A percentile compares a stretch with the other conserved stretches of the same genome.
phyloP scores from a whole-genome alignment of 2,888 invertebrate species.

The Pedicia rivosa region DNA sequence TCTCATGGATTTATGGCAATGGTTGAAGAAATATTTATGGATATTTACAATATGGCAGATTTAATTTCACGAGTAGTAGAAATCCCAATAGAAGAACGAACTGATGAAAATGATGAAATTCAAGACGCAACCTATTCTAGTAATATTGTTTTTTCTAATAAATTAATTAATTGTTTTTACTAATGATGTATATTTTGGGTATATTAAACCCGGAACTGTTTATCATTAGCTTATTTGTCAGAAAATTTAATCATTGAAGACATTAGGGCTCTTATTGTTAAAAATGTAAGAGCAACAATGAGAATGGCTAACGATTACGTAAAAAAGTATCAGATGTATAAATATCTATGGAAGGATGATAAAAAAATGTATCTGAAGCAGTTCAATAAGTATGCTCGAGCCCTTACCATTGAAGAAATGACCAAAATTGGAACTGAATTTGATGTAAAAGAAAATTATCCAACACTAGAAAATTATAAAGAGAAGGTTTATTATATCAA shows the following conservation, averaged over 20 bases:
- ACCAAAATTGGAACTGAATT: conserved; percentile 33
- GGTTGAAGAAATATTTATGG: conserved; percentile 55
- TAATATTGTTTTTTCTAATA: conserved; percentile 12
- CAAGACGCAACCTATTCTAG: conserved; percentile 27
- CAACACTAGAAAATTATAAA: conserved; percentile 22
- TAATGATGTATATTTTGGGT: too few species aligned
- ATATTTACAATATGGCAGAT: conserved; percentile 61
- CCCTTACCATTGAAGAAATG: conserved; percentile 49
- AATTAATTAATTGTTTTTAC: too few species aligned
- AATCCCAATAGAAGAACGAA: conserved; percentile 25
- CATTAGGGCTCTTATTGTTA: conserved; percentile 35
- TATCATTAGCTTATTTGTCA: conserved; percentile 28
- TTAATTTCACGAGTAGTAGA: conserved; percentile 52
- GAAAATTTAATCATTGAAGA: conserved; percentile 39
- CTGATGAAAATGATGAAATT: conserved; percentile 17
- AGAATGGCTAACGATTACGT: conserved; percentile 25
- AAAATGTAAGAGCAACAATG: conserved; percentile 26
- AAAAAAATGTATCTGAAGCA: conserved; percentile 50
- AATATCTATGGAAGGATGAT: conserved; percentile 64
- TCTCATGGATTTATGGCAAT: conserved; percentile 51
- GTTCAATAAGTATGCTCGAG: conserved; percentile 56
- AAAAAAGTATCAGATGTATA: conserved; percentile 43
- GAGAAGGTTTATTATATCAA: background rate
- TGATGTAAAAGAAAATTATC: conserved; percentile 43
- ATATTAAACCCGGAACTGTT: background rate